Percentiles rank a stretch among this genome's conserved stretches.
Conservation (phyloP, 2,113 vertebrate species). For the Hypocryptadius cinnamomeus region DNA sequence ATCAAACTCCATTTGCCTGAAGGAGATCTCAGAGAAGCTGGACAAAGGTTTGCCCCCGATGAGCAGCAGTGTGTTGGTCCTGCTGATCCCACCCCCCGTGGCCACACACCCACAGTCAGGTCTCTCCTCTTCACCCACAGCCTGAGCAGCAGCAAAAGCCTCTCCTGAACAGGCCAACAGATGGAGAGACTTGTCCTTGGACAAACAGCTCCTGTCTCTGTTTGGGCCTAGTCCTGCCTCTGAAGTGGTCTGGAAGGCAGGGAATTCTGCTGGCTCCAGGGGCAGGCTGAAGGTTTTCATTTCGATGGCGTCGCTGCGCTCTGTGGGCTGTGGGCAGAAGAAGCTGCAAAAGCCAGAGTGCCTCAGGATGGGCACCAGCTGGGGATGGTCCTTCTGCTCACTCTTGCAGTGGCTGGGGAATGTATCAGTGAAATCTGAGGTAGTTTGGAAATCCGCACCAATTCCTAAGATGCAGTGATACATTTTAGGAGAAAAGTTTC, state of each 20-base stretch:
- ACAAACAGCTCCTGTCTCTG: neutral
- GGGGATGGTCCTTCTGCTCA: neutral
- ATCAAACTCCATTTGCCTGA: constrained; percentile 74
- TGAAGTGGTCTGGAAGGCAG: neutral
- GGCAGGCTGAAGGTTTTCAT: constrained; percentile 71
- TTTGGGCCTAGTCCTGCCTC: neutral
- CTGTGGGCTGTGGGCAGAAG: neutral
- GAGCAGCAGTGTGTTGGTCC: constrained; percentile 73
- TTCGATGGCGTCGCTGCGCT: constrained; percentile 60
- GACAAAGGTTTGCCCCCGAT: constrained; percentile 75
- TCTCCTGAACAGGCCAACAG: neutral
- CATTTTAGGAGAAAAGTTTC: constrained; percentile 61
- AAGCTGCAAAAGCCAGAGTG: neutral
- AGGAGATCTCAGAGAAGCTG: constrained; percentile 58
- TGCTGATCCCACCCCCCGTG: neutral
- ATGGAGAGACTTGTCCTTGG: neutral
- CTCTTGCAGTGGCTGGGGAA: neutral
- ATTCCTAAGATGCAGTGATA: constrained; percentile 78
- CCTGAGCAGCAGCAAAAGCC: neutral
- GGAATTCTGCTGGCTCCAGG: neutral
- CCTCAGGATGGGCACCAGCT: neutral
- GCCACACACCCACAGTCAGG: rapidly evolving
- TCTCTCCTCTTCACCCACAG: neutral
- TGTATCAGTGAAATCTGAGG: neutral
- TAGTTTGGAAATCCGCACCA: constrained; percentile 64